Conservation (phyloP, 2,888 invertebrate genomes). For the Catonia carolina region DNA sequence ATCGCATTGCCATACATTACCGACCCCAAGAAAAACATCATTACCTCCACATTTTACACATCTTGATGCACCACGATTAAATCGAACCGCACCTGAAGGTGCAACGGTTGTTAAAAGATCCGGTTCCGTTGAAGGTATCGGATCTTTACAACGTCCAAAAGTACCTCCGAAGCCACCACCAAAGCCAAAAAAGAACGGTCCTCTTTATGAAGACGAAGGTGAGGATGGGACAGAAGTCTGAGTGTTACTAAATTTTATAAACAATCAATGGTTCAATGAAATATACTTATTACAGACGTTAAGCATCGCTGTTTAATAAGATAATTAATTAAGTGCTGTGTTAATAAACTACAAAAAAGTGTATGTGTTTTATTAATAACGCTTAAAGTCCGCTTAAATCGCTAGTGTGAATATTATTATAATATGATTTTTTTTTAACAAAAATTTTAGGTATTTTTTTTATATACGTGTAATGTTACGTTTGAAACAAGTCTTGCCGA, state of each 20-base stretch:
- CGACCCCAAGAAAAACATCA: slow-evolving; percentile 25
- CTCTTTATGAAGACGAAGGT: slow-evolving; percentile 79
- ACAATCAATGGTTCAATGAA: too few relatives aligned
- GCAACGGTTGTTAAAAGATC: slow-evolving; percentile 27
- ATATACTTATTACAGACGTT: too few relatives aligned
- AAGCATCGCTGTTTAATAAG: too few relatives aligned
- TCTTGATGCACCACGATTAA: slow-evolving; percentile 6
- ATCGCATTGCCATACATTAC: slow-evolving; percentile 22
- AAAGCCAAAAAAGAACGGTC: slow-evolving; percentile 68
- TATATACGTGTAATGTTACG: too few relatives aligned
- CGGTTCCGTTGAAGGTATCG: slow-evolving; percentile 2
- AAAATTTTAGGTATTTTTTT: too few relatives aligned
- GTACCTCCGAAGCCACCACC: slow-evolving; percentile 78
- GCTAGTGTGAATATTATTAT: too few relatives aligned
- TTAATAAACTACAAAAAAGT: too few relatives aligned
- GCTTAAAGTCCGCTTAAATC: too few relatives aligned
- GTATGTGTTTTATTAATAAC: too few relatives aligned
- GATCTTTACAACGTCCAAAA: slow-evolving; percentile 43
- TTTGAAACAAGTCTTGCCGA: too few relatives aligned
- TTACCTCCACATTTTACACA: slow-evolving; percentile 15
- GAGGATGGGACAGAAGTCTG: slow-evolving; percentile 80
- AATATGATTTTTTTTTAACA: too few relatives aligned
- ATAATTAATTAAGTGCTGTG: too few relatives aligned
- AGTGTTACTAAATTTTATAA: slow-evolving; percentile 1
- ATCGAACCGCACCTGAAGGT: slow-evolving; percentile 33